Conservation (phyloP, 2,113 vertebrate genomes). For the Plectropomus leopardus region DNA sequence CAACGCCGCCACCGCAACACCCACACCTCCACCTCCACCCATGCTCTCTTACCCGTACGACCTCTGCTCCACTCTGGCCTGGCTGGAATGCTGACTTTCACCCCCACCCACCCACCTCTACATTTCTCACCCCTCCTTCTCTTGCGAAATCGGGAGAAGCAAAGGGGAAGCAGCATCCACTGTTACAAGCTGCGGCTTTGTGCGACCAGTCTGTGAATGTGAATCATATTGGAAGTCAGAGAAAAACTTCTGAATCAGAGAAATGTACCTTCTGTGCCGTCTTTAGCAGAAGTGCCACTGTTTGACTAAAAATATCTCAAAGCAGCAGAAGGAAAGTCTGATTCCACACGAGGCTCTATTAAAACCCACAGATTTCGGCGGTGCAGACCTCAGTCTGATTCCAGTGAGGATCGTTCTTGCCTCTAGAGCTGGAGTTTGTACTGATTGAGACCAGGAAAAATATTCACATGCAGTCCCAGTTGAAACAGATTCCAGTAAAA, state of each 20-base stretch:
- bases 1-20: conserved; percentile 65
- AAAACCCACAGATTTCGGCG: conserved; percentile 74
- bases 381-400: conserved; percentile 60
- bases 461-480: conserved; percentile 49
- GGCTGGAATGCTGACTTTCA: conserved; percentile 72
- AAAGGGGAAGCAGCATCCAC: conserved; percentile 36
- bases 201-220: conserved; percentile 29
- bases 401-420: conserved; percentile 57
- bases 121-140: conserved; percentile 46
- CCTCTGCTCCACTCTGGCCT: conserved; percentile 66
- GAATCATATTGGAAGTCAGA: conserved; percentile 36
- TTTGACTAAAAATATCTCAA: conserved; percentile 64
- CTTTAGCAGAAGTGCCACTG: conserved; percentile 62
- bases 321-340: conserved; percentile 73
- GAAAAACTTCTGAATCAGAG: conserved; percentile 30
- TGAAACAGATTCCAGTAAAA: conserved; percentile 63
- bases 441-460: conserved; percentile 52
- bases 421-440: conserved; percentile 52
- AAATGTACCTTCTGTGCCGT: conserved; percentile 41
- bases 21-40: conserved; percentile 71
- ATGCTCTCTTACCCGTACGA: conserved; percentile 46
- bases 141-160: conserved; percentile 41
- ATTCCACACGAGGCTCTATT: conserved; percentile 66
- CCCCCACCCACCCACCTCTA: conserved; percentile 52
- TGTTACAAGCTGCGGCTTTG: conserved; percentile 35